Base-by-base conservation (phyloP, 2,888 invertebrate species). In the Campopleginae sp. region DNA sequence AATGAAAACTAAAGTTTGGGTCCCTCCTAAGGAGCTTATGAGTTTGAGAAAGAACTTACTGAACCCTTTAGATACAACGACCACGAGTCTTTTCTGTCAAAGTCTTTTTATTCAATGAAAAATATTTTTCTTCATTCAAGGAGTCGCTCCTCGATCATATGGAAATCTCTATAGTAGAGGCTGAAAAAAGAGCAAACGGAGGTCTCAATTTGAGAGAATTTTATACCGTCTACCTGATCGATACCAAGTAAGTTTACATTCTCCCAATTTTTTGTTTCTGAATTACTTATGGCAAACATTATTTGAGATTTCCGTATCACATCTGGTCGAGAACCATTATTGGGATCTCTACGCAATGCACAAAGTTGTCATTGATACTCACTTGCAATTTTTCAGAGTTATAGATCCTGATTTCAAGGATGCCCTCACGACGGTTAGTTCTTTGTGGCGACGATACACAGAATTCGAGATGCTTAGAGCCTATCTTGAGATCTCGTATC, bases 401-500 rank as follows among this genome's bases (percentile, higher is more conserved):
- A 96, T 95, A 33, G 96, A 96, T 93, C 94, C 95, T 10, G 95
- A 96, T 14, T 96, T 95, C 88, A 95, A 95, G 89, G 93, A 94
- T 81, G 95, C 96, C 65, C 94, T 96, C 63, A 95, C 95, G 2
- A 96, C 95, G 91, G 94, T 96, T 80, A 96, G 96, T 88, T 96
- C 96, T 19, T 95, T 97, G 88, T 97, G 97, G 97, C 94, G 98
- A 88, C 94, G 98, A 46, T 98, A 98, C 92, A 97, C 97, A 66
- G 98, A 98, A 93, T 98, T 98, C 94, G 97, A 97, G 92, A 95
- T 97, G 88, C 95, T 98, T 72, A 95, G 96, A 88, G 96, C 96
- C 88, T 97, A 97, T 91, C 94, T 98, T 82, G 96, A 96, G 91
- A 95, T 96, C 44, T 96, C 96, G 46, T 97, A 97, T 94, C 97